Percentiles rank a stretch among this genome's conserved stretches.
Evolutionary conservation across 1,140 invertebrate species (phyloP).

Genomic region (Drosophila virilis): DNA sequence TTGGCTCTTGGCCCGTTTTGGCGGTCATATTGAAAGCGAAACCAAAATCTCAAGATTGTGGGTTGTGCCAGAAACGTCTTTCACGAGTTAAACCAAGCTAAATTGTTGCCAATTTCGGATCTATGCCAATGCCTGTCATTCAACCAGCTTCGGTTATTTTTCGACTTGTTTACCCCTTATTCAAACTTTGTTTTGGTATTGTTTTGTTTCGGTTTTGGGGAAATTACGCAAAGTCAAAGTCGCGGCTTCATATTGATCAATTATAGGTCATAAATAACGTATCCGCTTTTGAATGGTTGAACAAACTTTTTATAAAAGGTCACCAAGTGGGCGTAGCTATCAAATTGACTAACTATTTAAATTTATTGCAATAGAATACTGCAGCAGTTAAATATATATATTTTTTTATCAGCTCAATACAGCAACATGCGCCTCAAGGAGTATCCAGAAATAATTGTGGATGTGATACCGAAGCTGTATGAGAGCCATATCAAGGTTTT

Average conservation of each 20-base stretch:
- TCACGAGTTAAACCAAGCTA: not conserved
- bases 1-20: constrained; percentile 43
- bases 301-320: not conserved
- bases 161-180: constrained; percentile 51
- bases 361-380: not conserved
- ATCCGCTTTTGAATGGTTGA: constrained; percentile 25
- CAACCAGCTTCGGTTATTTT: constrained; percentile 31
- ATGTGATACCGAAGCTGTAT: constrained; percentile 61
- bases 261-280: constrained; percentile 21
- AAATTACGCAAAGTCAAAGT: constrained; percentile 45
- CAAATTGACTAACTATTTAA: not conserved
- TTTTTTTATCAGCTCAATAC: not conserved
- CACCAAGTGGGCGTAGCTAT: constrained; percentile 8
- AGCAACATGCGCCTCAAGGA: constrained; percentile 58
- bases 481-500: constrained; percentile 55
- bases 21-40: constrained; percentile 69
- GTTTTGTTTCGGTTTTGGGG: constrained; percentile 20
- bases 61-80: constrained; percentile 37
- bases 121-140: constrained; percentile 72
- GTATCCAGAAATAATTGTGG: constrained; percentile 56
- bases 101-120: constrained; percentile 35
- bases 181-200: constrained; percentile 11
- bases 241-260: constrained; percentile 23
- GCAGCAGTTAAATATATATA: no score
- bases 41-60: constrained; percentile 38